A percentile compares a stretch with the other conserved stretches of the same genome.
These are phyloP conservation scores for Heliconius ismenius DNA, from an alignment of 2,888 invertebrate species.

Conservation along the genomic window DNA sequence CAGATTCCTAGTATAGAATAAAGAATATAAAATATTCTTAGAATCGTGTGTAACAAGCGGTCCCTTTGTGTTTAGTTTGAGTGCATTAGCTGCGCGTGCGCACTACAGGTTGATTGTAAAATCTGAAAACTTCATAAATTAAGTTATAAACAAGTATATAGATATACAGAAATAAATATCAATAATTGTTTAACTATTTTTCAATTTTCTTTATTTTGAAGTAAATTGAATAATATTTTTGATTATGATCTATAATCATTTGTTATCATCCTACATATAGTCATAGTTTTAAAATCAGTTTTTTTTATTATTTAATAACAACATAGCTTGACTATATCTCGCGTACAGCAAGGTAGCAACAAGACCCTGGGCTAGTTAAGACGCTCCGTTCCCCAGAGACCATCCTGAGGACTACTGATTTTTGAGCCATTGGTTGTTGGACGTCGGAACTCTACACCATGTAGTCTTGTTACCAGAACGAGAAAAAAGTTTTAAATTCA, in stretches of 20 bases:
- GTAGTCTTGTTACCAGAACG: no score
- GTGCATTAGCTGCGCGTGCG: constrained; percentile 5
- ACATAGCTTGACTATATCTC: not conserved
- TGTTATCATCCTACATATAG: not conserved
- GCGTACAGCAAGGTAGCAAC: not conserved
- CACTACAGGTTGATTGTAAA: not conserved
- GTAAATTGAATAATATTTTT: not conserved
- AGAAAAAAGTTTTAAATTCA: no score
- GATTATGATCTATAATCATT: not conserved
- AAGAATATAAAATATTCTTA: constrained; percentile 12
- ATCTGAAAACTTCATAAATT: not conserved
- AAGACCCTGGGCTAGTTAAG: not conserved
- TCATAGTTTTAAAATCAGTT: not conserved
- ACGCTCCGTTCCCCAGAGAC: not conserved
- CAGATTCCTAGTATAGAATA: constrained; percentile 2
- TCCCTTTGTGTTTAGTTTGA: constrained; percentile 13
- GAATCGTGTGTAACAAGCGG: constrained; percentile 21
- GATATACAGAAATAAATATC: no score
- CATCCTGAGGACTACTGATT: no score
- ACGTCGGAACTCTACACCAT: no score
- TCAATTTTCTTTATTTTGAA: no score
- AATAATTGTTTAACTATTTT: no score
- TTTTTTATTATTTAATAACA: not conserved
- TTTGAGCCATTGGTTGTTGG: no score
- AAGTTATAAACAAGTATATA: no score